Evolutionary conservation across 2,113 vertebrate genomes (phyloP).

Genomic region (Sphyrna mokarran): DNA sequence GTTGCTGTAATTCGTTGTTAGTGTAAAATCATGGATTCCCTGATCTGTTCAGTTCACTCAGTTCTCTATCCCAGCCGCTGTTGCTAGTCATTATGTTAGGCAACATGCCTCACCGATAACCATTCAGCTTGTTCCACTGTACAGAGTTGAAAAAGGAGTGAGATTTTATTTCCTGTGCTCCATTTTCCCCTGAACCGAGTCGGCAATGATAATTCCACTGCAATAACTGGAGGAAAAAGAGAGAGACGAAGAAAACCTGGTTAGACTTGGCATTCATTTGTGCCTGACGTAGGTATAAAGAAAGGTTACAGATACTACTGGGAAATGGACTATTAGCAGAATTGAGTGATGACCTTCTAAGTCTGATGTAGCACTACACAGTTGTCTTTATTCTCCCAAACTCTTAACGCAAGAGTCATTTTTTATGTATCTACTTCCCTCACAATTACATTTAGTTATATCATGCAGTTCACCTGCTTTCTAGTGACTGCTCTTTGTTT

Average conservation of each 20-base stretch:
- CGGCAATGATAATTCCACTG: conserved; percentile 75
- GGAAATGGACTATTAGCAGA: not conserved
- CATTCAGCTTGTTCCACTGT: conserved; percentile 73
- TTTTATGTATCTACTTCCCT: not conserved
- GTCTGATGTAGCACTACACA: too few species aligned
- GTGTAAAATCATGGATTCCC: not conserved
- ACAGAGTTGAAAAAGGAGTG: conserved; percentile 82
- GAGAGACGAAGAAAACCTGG: not conserved
- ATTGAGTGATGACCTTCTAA: not conserved
- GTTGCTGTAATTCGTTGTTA: not conserved
- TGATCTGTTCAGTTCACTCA: not conserved
- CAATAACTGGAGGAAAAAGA: conserved; percentile 63
- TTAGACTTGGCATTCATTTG: not conserved
- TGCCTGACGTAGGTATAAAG: not conserved
- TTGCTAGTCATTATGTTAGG: not conserved
- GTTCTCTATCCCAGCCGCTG: not conserved
- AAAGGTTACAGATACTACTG: not conserved
- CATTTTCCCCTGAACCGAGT: conserved; percentile 71
- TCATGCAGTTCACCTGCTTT: not conserved
- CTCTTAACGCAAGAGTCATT: not conserved
- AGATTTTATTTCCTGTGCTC: conserved; percentile 77
- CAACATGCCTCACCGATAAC: conserved; percentile 47
- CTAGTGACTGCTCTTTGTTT: not conserved
- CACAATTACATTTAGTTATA: not conserved
- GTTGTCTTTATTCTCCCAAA: not conserved